Evolutionary conservation across 2,888 invertebrate genomes (phyloP), one percentile per base, ranked within the genome.

Genomic region (Philereme vetulata): DNA sequence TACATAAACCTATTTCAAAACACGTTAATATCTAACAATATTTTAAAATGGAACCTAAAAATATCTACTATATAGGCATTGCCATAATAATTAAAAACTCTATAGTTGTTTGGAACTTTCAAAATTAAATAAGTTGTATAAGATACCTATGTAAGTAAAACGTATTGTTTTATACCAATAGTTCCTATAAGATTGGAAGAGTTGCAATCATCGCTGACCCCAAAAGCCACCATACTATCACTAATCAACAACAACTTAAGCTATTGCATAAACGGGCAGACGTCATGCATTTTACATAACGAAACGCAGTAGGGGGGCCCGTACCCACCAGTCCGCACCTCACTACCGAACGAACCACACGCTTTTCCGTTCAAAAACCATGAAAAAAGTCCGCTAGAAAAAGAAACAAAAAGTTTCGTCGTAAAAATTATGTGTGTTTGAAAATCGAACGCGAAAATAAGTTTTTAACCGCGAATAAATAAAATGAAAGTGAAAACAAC

Each of bases 401-500:
- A 67, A 40, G 53, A 56, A 63, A 48, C 49, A 68, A 68, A 11
- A 52, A 70, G 62, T 62, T 63, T 51, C 56, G 55, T 62, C 57
- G 56, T 34, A 45, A 65, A 68, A 77, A 78, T 67, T 62, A 83
- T 84, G 82, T 78, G 73, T 76, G 48, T 56, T 55, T 76, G 77
- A 76, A 70, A 48, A 60, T 50, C 60, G 58, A 64, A 60, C 65
- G 63, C 64, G 68, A 70, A 64, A 63, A 63, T 56, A 57, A 53
- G 56, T 53, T 52, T 56, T 35, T 51, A 66, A 61, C 53, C 62
- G 68, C 58, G 35, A 64, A 67, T 64, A 58, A 70, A 57, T 71
- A 72, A 73, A 82, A 90, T 90, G 91, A 91, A 90, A 91, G 91
- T 91, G 90, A 86, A 85, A 83, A 70, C 76, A 21, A 58, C 74